Evolutionary conservation across 2,888 invertebrate genomes (phyloP), one percentile per base, ranked within the genome.

Genomic region (Stenotaenia linearis): DNA sequence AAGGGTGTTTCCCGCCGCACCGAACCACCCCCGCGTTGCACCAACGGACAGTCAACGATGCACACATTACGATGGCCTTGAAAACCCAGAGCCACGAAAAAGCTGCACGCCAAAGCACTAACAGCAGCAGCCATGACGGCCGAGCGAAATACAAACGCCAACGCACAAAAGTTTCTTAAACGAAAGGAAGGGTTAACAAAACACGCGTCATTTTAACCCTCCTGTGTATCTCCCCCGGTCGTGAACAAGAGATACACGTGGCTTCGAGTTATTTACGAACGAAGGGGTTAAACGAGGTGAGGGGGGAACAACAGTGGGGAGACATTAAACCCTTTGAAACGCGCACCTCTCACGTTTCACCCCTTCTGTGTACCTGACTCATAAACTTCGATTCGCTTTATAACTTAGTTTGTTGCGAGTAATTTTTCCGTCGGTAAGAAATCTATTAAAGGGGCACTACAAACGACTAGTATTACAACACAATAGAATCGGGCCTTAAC

Each of bases 61-160:
- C 69, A 69, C 69, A n/a, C 69, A 69, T 28, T 25, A 28, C 28
- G 28, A 28, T 69, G 69, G 69, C 69, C 69, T 69, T 69, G 69
- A 69, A 69, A 69, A 69, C 69, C 28, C 28, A 69, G 25, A 69
- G 69, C 28, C 69, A 28, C 28, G 69, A 69, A 69, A 69, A 69
- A 23, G 23, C 69, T 25, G 69, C 69, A 69, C 69, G 25, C 69
- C 69, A 28, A 69, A 69, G 69, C 69, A 69, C 28, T 12, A 28
- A 10, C 69, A 69, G 69, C 69, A 69, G 69, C 69, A 69, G 69
- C 69, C 69, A 69, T 69, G 69, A 69, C 69, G 69, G 69, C 69
- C 69, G 15, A 28, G 69, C 28, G 69, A 69, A 28, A 69, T 25
- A 25, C 15, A 28, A 69, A 69, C 69, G 69, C 69, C 69, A 69